These are phyloP conservation scores for Prunella strophiata DNA, from an alignment of 2,797 vertebrate genomes.

Conservation along the genomic window DNA sequence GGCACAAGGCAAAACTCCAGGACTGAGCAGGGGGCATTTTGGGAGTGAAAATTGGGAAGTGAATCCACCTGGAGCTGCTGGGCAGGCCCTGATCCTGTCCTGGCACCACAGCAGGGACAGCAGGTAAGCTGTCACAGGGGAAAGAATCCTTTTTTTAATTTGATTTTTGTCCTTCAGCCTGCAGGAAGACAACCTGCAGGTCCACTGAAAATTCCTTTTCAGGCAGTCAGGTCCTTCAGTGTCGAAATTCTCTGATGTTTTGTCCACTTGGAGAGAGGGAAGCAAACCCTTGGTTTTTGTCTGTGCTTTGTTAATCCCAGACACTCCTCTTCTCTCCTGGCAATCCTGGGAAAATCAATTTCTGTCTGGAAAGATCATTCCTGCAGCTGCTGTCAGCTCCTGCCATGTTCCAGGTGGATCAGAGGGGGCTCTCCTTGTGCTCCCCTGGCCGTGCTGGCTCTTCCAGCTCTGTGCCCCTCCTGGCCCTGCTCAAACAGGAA, in stretches of 20 bases:
- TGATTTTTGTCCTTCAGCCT: not conserved
- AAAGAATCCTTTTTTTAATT: not conserved
- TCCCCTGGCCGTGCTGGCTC: not conserved
- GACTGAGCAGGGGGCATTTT: not conserved
- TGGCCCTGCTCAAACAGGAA: not conserved
- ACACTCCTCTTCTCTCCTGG: not conserved
- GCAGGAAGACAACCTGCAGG: not conserved
- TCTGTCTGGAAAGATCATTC: not conserved
- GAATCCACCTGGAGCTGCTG: not conserved
- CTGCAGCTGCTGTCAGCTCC: not conserved
- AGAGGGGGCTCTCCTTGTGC: not conserved
- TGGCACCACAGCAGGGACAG: not conserved
- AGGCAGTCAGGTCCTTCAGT: not conserved
- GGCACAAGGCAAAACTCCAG: not conserved
- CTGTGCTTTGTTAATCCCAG: not conserved
- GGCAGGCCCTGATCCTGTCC: not conserved
- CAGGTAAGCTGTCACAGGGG: not conserved
- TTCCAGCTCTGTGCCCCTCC: not conserved
- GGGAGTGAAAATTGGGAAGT: not conserved
- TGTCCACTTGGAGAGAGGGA: not conserved
- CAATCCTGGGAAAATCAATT: not conserved
- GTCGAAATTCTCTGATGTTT: not conserved
- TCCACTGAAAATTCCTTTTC: not conserved
- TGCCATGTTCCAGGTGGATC: not conserved
- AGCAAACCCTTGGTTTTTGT: not conserved